Evolutionary conservation across 1,140 invertebrate species (phyloP).

Genomic region (Heliconius nattereri): DNA sequence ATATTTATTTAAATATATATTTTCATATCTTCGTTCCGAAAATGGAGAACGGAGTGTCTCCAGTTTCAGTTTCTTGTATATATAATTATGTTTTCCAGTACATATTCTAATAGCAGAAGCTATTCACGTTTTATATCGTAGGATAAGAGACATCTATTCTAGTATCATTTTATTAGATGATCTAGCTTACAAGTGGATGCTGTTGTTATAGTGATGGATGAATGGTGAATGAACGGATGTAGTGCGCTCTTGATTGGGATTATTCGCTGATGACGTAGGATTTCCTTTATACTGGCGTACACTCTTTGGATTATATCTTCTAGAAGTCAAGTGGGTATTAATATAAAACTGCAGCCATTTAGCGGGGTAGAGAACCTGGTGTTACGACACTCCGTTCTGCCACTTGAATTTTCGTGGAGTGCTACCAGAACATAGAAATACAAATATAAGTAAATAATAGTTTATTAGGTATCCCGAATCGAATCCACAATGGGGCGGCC

Average conservation of each 20-base stretch:
- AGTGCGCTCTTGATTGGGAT: slow-evolving; percentile 55
- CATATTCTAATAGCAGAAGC: neutral
- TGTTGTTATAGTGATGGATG: slow-evolving; percentile 55
- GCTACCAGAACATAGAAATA: too few relatives aligned
- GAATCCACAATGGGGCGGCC: too few relatives aligned
- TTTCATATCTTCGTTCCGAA: too few relatives aligned
- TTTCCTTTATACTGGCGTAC: slow-evolving; percentile 40
- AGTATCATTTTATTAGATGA: slow-evolving; percentile 15
- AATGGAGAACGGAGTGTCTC: too few relatives aligned
- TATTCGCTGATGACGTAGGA: slow-evolving; percentile 43
- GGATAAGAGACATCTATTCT: slow-evolving; percentile 8
- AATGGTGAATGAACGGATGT: slow-evolving; percentile 58
- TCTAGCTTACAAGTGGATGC: slow-evolving; percentile 26
- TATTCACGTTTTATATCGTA: neutral
- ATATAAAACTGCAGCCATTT: neutral
- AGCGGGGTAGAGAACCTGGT: too few relatives aligned
- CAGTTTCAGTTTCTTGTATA: neutral
- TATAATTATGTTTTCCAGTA: neutral
- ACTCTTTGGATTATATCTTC: neutral
- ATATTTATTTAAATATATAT: too few relatives aligned
- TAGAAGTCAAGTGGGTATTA: neutral
- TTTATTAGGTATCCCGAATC: too few relatives aligned
- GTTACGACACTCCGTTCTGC: too few relatives aligned
- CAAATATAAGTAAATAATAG: too few relatives aligned
- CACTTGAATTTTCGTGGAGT: too few relatives aligned